Evolutionary conservation across 64 coral and sea anemone genomes (phyloP), one percentile per base, ranked within the genome.

Genomic region (Porites australiensis): DNA sequence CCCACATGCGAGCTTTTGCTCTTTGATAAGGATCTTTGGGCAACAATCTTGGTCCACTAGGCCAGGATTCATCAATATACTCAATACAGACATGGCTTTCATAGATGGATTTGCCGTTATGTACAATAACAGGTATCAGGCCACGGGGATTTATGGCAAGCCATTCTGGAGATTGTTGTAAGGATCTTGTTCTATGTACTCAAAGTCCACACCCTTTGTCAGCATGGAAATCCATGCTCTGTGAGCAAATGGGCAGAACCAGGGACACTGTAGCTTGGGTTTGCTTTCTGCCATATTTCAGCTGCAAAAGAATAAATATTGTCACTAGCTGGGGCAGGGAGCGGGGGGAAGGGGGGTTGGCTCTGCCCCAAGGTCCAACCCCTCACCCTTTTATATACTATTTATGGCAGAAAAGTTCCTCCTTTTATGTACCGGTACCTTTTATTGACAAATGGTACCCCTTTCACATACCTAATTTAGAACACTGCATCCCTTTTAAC

Each of bases 231-330:
- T 86, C 90, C 90, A 92, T 10, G 70, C 72, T 64, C 90, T 82
- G 23, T 92, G 90, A 6, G 82, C 90, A 86, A 77, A 92, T 92
- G 82, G 90, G 18, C 90, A 92, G 58, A 64, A 92, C 90, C 90
- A 92, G 6, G 82, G 69, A 77, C 90, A 75, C 72, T 92, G 75
- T 6, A 92, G 51, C 72, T 92, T 92, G 16, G 84, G 71, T 55
- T 92, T 92, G 20, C 70, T 86, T 52, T 47, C 59, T 7, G 90
- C 50, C 82, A 84, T 84, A 76, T 6, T 76, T 76, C 2, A 46
- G 6, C 46, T 4, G 15, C 5, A 21, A 8, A 70, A 70, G 2
- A 70, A 70, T 70, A 21, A 3, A 70, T 70, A 23, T 0, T 37
- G 27, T 37, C 27, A 37, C 27, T 37, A 0, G 27, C 27, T 37